Base-by-base conservation (phyloP, 2,113 vertebrate genomes). In the Lophius piscatorius region DNA sequence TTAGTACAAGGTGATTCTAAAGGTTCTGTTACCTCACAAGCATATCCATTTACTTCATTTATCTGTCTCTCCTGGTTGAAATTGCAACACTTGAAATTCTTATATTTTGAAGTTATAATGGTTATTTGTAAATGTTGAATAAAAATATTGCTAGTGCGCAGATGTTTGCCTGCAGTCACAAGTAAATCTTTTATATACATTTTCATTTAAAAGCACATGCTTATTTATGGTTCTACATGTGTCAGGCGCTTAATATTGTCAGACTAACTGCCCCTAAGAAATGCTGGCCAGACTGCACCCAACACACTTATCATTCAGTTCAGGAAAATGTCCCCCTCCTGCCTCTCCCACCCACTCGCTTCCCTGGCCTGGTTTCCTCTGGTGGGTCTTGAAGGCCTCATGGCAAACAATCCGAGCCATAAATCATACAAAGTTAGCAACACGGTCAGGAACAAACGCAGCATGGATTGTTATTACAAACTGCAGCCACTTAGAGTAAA, bases 361-460 rank as follows among this genome's bases (percentile, higher is more conserved):
- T 38, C 36, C 42, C 9, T 16, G 38, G 49, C 23, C 57, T n/a
- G 5, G 47, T 48, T 66, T 60, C 38, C 52, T 66, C 36, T 55
- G 60, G 40, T 39, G 69, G 57, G 36, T 74, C 68, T 54, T 41
- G 18, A 52, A 4, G 47, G 69, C 63, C 63, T 59, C 38, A 40
- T 24, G 12, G 61, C 70, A 69, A 76, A 63, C 67, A 55, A 49
- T 18, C 34, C 35, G 14, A 20, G 1, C 51, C 12, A 65, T 80
- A 70, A 86, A 86, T 77, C 70, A 74, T 9, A 44, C 56, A 35
- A 49, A 35, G n/a, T n/a, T n/a, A n/a, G n/a, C n/a, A 38, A 48
- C 16, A n/a, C 20, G 34, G 65, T 47, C 58, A 65, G 52, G 44
- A 63, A 34, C 41, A 38, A 64, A 45, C 35, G 21, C 50, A 67